These are phyloP conservation scores for Gryllus longicercus DNA, from an alignment of 2,888 invertebrate species.

Conservation along the genomic window DNA sequence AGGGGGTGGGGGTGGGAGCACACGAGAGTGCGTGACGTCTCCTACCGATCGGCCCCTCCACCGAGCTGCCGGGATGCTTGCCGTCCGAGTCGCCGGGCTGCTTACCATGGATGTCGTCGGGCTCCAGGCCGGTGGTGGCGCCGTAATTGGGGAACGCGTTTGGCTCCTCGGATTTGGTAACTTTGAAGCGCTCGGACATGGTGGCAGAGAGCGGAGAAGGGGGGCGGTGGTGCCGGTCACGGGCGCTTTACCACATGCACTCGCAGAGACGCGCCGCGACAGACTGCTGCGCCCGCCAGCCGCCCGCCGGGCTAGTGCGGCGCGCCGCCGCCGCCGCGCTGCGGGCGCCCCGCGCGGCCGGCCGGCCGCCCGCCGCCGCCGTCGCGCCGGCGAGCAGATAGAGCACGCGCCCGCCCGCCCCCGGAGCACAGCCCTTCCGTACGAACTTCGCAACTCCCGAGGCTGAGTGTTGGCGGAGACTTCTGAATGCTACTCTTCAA, in stretches of 20 bases:
- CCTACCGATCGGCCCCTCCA: constrained; percentile 34
- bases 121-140: constrained; percentile 48
- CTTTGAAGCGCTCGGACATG: constrained; percentile 61
- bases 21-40: constrained; percentile 2
- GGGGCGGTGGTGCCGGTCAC: too few species aligned
- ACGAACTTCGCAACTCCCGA: too few species aligned
- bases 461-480: too few species aligned
- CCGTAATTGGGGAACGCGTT: constrained; percentile 51
- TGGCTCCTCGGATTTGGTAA: constrained; percentile 58
- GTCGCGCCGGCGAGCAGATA: too few species aligned
- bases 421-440: too few species aligned
- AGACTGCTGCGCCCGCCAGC: neutral
- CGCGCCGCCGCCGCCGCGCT: too few species aligned
- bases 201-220: neutral
- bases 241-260: neutral
- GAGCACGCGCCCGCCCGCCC: too few species aligned
- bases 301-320: too few species aligned
- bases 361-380: too few species aligned
- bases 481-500: too few species aligned
- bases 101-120: constrained; percentile 35
- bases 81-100: constrained; percentile 30
- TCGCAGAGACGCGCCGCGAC: neutral
- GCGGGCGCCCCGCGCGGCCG: too few species aligned
- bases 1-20: neutral
- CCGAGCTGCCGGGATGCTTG: constrained; percentile 32